These are phyloP conservation scores for Boleophthalmus pectinirostris DNA, from an alignment of 2,113 vertebrate genomes.

Conservation along the genomic window DNA sequence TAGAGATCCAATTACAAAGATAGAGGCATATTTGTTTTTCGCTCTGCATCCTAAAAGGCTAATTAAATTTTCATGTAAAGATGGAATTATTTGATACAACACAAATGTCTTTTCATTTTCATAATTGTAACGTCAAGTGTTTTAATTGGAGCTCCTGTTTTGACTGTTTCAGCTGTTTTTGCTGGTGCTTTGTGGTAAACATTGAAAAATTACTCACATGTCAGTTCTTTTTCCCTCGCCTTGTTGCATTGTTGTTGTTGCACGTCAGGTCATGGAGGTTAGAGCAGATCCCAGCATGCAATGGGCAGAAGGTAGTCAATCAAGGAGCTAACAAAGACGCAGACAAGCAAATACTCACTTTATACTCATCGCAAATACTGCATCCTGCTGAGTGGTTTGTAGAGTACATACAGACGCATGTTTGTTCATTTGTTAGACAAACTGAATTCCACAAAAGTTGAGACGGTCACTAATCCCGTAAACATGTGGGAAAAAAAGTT, in stretches of 20 bases:
- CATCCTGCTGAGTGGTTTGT: slow-evolving; percentile 10
- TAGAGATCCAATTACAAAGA: slow-evolving; percentile 78
- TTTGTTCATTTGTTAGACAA: slow-evolving; percentile 7
- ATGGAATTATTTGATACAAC: slow-evolving; percentile 75
- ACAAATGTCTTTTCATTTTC: slow-evolving; percentile 73
- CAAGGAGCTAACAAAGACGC: slow-evolving; percentile 18
- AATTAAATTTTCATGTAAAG: slow-evolving; percentile 77
- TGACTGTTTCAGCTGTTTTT: slow-evolving; percentile 31
- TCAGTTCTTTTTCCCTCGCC: slow-evolving; percentile 13
- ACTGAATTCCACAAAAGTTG: not conserved
- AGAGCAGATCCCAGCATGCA: slow-evolving; percentile 36
- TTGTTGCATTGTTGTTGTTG: slow-evolving; percentile 20
- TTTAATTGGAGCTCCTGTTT: slow-evolving; percentile 52
- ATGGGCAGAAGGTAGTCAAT: slow-evolving; percentile 32
- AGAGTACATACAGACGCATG: slow-evolving; percentile 5
- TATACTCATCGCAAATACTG: not conserved
- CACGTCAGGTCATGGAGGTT: slow-evolving; percentile 11
- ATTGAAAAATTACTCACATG: not conserved
- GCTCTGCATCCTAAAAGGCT: slow-evolving; percentile 73
- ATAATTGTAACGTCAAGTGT: slow-evolving; percentile 66
- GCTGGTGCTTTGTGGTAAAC: not conserved
- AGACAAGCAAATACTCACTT: slow-evolving; percentile 11
- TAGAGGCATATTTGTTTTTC: slow-evolving; percentile 75
- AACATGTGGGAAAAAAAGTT: not conserved
- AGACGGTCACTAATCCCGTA: not conserved